These are phyloP conservation scores for Taphrorychus bicolor DNA, from an alignment of 2,888 invertebrate genomes.

Conservation along the genomic window DNA sequence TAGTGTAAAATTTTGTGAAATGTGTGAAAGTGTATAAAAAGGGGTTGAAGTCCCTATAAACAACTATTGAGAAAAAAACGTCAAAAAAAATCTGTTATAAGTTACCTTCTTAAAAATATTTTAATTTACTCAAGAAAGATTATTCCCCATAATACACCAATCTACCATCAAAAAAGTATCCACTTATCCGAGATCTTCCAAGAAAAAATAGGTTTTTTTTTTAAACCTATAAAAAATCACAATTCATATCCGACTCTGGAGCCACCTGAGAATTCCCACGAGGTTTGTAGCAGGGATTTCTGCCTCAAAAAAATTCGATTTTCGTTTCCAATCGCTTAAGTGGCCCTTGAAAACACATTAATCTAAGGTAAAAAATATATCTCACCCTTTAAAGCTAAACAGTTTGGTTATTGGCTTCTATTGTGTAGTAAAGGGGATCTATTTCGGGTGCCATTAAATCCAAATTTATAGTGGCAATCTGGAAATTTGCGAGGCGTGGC, in stretches of 20 bases:
- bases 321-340: constrained; percentile 11
- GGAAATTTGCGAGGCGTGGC: constrained; percentile 26
- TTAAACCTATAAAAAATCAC: background rate
- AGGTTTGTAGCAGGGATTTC: background rate
- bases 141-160: too few species aligned
- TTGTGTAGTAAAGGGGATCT: constrained; percentile 32
- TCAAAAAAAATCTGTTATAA: too few species aligned
- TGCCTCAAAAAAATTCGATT: background rate
- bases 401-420: constrained; percentile 30
- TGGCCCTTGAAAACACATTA: constrained; percentile 10
- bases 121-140: too few species aligned
- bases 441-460: constrained; percentile 35
- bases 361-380: constrained; percentile 21
- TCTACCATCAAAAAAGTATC: too few species aligned
- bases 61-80: too few species aligned
- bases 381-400: constrained; percentile 17
- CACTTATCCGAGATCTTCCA: too few species aligned
- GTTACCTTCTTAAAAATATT: too few species aligned
- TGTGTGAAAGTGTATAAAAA: too few species aligned
- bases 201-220: too few species aligned
- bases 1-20: too few species aligned
- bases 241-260: background rate
- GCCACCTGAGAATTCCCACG: background rate
- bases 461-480: constrained; percentile 36
- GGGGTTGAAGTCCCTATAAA: too few species aligned